phyloP scores from a whole-genome alignment of 2,113 vertebrate genomes.

The Phyllopteryx taeniolatus region DNA sequence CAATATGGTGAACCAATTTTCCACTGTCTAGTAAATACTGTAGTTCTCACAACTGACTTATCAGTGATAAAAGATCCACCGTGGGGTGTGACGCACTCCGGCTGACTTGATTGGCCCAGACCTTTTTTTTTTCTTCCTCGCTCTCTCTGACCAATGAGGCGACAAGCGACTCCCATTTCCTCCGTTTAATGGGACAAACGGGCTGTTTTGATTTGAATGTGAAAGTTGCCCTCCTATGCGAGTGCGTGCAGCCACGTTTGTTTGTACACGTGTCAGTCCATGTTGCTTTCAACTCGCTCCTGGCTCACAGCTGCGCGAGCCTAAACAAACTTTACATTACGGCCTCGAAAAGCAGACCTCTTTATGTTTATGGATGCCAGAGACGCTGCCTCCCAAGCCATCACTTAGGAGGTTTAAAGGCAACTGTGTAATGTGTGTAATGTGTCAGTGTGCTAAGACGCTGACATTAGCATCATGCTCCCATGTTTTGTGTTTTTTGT shows the following conservation, averaged over 20 bases:
- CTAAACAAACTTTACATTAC: constrained; percentile 5
- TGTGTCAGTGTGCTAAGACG: constrained; percentile 24
- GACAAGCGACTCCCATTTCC: neutral
- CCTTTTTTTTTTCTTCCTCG: constrained; percentile 39
- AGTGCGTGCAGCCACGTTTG: constrained; percentile 16
- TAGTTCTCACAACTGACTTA: constrained; percentile 10
- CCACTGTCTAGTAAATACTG: neutral
- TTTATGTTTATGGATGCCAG: neutral
- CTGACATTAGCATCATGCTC: constrained; percentile 3
- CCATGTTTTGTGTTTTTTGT: neutral
- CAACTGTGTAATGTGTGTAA: constrained; percentile 3
- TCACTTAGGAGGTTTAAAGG: constrained; percentile 5
- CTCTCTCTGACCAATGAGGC: constrained; percentile 48
- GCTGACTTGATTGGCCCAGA: constrained; percentile 50
- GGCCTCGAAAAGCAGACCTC: neutral
- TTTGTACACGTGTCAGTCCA: neutral
- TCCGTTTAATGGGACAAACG: constrained; percentile 26
- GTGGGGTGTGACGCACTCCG: constrained; percentile 37
- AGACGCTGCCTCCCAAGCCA: neutral
- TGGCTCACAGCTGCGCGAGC: neutral
- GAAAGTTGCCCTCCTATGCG: constrained; percentile 21
- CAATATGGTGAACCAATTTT: neutral
- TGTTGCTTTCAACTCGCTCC: neutral
- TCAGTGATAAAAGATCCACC: constrained; percentile 10
- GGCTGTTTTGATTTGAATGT: constrained; percentile 26